Evolutionary conservation across 2,797 vertebrate genomes (phyloP).

Genomic region (Poeciliopsis presidionis): DNA sequence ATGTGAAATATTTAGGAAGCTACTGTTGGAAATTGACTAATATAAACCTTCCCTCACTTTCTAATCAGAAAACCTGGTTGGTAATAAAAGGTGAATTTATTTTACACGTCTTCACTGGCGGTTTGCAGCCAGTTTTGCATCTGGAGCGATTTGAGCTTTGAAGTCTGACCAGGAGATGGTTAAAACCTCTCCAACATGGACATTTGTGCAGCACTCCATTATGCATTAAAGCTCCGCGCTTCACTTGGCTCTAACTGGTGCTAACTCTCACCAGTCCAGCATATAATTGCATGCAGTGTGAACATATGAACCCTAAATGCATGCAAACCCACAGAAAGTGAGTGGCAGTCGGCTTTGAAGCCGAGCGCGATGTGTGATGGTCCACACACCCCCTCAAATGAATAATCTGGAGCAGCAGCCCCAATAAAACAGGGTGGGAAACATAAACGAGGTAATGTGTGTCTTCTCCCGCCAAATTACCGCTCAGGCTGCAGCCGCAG

Average conservation of each 20-base stretch:
- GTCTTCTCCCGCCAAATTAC: slow-evolving; percentile 59
- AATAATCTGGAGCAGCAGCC: slow-evolving; percentile 19
- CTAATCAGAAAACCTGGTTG: not conserved
- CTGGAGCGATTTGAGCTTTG: slow-evolving; percentile 45
- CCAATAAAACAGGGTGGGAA: slow-evolving; percentile 31
- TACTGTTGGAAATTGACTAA: not conserved
- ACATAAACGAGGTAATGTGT: slow-evolving; percentile 43
- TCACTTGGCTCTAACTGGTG: slow-evolving; percentile 45
- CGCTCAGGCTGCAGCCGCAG: slow-evolving; percentile 24
- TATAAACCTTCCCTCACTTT: not conserved
- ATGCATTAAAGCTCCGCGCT: slow-evolving; percentile 51
- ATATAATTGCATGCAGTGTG: slow-evolving; percentile 58
- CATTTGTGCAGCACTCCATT: slow-evolving; percentile 45
- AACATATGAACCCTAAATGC: slow-evolving; percentile 52
- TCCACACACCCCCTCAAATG: slow-evolving; percentile 16
- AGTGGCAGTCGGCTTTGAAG: slow-evolving; percentile 54
- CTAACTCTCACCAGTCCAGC: slow-evolving; percentile 36
- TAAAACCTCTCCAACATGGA: slow-evolving; percentile 34
- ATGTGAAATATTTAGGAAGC: not conserved
- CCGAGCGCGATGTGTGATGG: slow-evolving; percentile 15
- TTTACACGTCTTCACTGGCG: not conserved
- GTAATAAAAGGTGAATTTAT: slow-evolving; percentile 2
- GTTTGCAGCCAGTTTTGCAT: not conserved
- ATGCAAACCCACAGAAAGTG: slow-evolving; percentile 38
- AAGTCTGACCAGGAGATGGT: slow-evolving; percentile 48